phyloP scores from a whole-genome alignment of 2,888 invertebrate genomes.

The Minunthozetes semirufus region DNA sequence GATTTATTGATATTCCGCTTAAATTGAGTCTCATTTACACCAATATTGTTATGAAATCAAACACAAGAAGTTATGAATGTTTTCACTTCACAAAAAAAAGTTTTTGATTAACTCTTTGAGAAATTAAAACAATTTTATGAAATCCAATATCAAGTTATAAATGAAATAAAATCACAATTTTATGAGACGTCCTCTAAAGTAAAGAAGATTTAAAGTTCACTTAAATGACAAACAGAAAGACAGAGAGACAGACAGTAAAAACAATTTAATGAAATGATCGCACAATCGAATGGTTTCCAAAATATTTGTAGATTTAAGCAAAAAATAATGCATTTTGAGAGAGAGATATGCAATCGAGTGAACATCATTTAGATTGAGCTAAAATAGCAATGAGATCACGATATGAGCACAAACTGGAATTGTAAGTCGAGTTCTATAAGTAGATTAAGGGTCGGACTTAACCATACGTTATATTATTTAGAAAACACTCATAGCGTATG shows the following conservation, averaged over 20 bases:
- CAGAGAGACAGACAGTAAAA: too few relatives aligned
- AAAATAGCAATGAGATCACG: constrained; percentile 31
- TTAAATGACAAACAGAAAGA: too few relatives aligned
- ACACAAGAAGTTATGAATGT: too few relatives aligned
- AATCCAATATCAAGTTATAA: too few relatives aligned
- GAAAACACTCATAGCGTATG: background rate
- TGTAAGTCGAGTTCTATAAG: constrained; percentile 27
- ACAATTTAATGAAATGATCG: background rate
- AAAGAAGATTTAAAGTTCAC: too few relatives aligned
- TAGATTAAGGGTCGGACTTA: constrained; percentile 31
- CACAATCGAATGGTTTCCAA: background rate
- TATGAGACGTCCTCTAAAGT: too few relatives aligned
- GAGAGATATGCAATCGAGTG: background rate
- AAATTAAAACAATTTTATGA: too few relatives aligned
- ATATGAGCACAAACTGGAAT: constrained; percentile 7
- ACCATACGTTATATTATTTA: constrained; percentile 5
- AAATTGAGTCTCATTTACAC: background rate
- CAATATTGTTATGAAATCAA: background rate
- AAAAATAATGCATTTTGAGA: background rate
- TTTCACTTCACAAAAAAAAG: too few relatives aligned
- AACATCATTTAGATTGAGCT: constrained; percentile 23
- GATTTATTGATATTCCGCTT: background rate
- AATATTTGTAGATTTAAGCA: background rate
- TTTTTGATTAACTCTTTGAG: too few relatives aligned
- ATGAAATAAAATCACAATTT: too few relatives aligned